Evolutionary conservation across 1,140 invertebrate species (phyloP).

Genomic region (Babylonia areolata): DNA sequence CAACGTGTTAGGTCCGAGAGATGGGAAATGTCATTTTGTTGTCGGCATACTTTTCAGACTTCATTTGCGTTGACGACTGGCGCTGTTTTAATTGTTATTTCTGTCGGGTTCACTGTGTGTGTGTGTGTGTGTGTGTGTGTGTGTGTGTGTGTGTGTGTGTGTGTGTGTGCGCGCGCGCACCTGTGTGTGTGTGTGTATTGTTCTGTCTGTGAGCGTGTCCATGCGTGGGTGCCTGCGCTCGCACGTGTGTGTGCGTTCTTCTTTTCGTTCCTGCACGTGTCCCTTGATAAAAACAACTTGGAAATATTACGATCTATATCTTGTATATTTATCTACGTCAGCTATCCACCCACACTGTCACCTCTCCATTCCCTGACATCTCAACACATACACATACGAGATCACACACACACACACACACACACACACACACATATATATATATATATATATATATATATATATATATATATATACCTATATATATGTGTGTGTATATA

Average conservation of each 20-base stretch:
- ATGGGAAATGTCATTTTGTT: neutral
- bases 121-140: neutral
- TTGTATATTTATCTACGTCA: no score
- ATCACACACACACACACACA: no score
- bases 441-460: neutral
- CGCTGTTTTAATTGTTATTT: no score
- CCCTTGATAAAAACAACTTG: neutral
- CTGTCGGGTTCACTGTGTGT: neutral
- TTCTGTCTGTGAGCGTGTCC: neutral
- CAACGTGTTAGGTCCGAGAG: no score
- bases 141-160: neutral
- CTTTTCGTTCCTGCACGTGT: neutral
- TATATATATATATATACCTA: constrained; percentile 20
- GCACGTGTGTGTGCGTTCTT: neutral
- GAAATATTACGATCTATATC: neutral
- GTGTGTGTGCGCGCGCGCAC: neutral
- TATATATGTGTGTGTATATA: no score
- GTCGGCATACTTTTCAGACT: neutral
- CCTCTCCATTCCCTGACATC: no score
- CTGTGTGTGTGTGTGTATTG: neutral
- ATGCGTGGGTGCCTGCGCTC: neutral
- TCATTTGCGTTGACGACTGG: neutral
- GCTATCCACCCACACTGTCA: no score
- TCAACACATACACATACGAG: no score
- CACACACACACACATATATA: no score